These are phyloP conservation scores for Pomacea canaliculata DNA, from an alignment of 2,888 invertebrate genomes.

Conservation along the genomic window DNA sequence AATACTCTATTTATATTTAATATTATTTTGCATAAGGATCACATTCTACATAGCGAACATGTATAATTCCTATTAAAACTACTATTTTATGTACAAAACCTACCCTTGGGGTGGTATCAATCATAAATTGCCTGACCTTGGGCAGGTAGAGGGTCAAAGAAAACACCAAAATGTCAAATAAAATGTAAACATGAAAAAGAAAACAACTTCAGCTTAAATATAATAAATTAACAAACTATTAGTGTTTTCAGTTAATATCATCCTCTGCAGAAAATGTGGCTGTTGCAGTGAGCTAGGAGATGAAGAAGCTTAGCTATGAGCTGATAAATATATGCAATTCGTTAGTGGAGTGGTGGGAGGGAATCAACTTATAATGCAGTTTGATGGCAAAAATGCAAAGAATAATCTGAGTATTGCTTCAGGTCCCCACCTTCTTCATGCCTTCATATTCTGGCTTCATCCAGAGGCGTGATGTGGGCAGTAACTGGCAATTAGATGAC, in stretches of 20 bases:
- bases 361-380: too few relatives aligned
- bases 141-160: background rate
- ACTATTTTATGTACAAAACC: too few relatives aligned
- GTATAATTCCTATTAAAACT: too few relatives aligned
- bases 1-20: too few relatives aligned
- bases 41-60: too few relatives aligned
- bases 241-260: background rate
- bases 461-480: slow-evolving; percentile 83
- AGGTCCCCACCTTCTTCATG: slow-evolving; percentile 48
- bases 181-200: background rate
- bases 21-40: too few relatives aligned
- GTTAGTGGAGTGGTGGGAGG: too few relatives aligned
- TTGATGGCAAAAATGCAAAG: too few relatives aligned
- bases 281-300: background rate
- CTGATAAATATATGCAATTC: background rate
- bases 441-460: slow-evolving; percentile 64
- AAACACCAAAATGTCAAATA: background rate
- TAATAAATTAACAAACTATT: background rate
- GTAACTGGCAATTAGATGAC: slow-evolving; percentile 91
- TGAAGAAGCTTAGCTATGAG: background rate
- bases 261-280: background rate
- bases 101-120: too few relatives aligned
- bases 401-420: too few relatives aligned
- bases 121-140: too few relatives aligned
- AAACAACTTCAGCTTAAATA: background rate